Conservation (phyloP, 2,888 invertebrate species). For the Tachina fera region DNA sequence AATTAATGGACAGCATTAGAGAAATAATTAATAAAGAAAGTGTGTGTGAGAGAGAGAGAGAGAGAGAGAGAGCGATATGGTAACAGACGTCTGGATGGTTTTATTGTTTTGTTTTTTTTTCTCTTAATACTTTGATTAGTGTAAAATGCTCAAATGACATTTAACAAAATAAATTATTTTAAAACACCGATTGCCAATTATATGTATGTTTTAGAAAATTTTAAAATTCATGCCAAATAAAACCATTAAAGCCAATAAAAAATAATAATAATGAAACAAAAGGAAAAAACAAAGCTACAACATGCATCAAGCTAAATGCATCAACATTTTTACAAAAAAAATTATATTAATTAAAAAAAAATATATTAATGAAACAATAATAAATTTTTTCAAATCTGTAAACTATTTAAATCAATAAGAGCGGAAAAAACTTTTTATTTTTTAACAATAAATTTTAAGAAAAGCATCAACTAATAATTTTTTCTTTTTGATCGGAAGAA, state of each 20-base stretch:
- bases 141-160: conserved; percentile 39
- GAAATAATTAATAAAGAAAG: conserved; percentile 46
- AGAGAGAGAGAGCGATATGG: conserved; percentile 51
- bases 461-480: conserved; percentile 8
- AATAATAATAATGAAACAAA: neutral
- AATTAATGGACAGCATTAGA: conserved; percentile 63
- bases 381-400: neutral
- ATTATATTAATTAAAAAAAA: conserved; percentile 2
- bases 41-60: neutral
- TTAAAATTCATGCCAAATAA: conserved; percentile 37
- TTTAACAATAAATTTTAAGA: neutral
- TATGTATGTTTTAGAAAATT: conserved; percentile 2
- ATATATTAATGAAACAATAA: conserved; percentile 13
- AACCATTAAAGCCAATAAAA: conserved; percentile 5
- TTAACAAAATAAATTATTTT: conserved; percentile 16
- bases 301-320: conserved; percentile 56
- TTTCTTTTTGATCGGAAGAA: neutral
- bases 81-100: conserved; percentile 52
- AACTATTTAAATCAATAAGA: neutral
- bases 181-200: conserved; percentile 41
- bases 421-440: neutral
- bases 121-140: conserved; percentile 11
- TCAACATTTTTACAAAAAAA: conserved; percentile 1
- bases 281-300: neutral
- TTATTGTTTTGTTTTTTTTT: neutral